Conservation (phyloP, 1,140 invertebrate genomes). For the Belonocnema kinseyi region DNA sequence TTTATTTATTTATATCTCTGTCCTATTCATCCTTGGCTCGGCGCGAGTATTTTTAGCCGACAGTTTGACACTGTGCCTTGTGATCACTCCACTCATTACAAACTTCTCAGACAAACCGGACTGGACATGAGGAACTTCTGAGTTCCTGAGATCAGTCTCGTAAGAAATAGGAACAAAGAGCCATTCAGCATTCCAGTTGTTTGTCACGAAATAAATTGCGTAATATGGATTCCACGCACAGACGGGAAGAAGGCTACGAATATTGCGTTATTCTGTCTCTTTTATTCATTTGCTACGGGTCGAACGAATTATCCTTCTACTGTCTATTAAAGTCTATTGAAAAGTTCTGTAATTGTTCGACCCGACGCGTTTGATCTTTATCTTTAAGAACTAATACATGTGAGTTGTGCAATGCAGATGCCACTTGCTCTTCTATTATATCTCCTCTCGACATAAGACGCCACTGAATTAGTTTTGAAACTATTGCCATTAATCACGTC, state of each 20-base stretch:
- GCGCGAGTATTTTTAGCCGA: constrained; percentile 65
- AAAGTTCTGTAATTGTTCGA: constrained; percentile 24
- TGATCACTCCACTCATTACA: constrained; percentile 3
- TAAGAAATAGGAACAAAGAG: background rate
- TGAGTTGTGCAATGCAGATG: too few relatives aligned
- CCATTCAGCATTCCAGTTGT: background rate
- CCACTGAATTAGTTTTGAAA: too few relatives aligned
- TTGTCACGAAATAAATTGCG: constrained; percentile 11
- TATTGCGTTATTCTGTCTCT: constrained; percentile 1
- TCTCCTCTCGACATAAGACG: background rate
- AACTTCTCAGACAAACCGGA: background rate
- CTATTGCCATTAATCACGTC: too few relatives aligned
- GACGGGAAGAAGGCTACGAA: background rate
- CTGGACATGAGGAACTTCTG: background rate
- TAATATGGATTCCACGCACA: background rate
- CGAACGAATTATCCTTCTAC: constrained; percentile 1
- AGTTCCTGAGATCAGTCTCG: background rate
- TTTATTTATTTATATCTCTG: constrained; percentile 71
- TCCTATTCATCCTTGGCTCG: constrained; percentile 69
- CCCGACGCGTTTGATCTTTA: background rate
- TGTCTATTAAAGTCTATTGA: constrained; percentile 30
- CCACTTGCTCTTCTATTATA: background rate
- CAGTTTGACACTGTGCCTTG: constrained; percentile 33
- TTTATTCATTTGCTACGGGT: constrained; percentile 6
- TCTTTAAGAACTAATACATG: background rate